Percentiles rank a stretch among this genome's conserved stretches.
Conservation (phyloP, 2,888 invertebrate species). For the Tenthredo amoena region DNA sequence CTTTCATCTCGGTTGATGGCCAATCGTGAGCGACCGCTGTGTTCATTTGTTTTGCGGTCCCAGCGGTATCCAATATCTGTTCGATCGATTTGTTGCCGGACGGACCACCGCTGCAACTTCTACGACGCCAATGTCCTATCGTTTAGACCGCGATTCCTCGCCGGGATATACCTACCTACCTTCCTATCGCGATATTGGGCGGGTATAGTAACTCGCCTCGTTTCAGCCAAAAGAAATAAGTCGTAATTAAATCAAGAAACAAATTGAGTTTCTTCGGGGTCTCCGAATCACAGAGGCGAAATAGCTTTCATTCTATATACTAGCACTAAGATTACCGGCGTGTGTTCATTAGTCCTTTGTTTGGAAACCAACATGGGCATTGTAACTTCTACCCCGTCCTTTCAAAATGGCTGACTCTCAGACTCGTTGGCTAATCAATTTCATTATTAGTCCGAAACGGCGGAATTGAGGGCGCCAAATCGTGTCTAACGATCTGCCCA, state of each 20-base stretch:
- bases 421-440: conserved; percentile 6
- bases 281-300: neutral
- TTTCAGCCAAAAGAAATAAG: conserved; percentile 16
- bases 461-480: neutral
- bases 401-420: conserved; percentile 8
- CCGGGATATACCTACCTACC: neutral
- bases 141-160: neutral
- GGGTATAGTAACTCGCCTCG: neutral
- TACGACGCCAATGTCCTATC: conserved; percentile 32
- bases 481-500: neutral
- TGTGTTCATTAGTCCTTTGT: conserved; percentile 33
- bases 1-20: conserved; percentile 64
- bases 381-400: conserved; percentile 8
- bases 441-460: neutral
- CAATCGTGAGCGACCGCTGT: conserved; percentile 67
- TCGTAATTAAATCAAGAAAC: conserved; percentile 42
- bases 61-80: conserved; percentile 65
- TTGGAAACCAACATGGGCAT: conserved; percentile 8
- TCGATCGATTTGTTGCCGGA: conserved; percentile 59
- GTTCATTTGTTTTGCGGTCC: conserved; percentile 72
- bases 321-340: conserved; percentile 7
- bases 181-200: neutral
- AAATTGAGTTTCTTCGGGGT: conserved; percentile 18
- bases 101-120: neutral
- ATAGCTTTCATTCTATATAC: neutral